Conservation (phyloP, 2,113 vertebrate species). For the Antechinus flavipes region DNA sequence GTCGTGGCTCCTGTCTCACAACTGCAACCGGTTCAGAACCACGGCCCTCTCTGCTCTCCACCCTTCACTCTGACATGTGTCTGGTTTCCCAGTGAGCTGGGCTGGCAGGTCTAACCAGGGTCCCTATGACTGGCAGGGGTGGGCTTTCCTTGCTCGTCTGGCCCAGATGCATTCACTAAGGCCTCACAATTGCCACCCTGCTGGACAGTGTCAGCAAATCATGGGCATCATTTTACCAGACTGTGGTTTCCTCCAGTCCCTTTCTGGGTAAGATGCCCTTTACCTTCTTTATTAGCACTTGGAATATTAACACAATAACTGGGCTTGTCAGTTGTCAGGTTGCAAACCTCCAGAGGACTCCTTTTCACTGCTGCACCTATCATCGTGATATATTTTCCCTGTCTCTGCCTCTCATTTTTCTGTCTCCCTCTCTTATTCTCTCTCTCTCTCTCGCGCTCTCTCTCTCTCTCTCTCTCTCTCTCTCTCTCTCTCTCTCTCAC, state of each 20-base stretch:
- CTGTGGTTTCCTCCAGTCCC: not conserved
- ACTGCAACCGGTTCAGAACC: constrained; percentile 65
- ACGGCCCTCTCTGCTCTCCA: constrained; percentile 36
- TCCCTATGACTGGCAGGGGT: constrained; percentile 20
- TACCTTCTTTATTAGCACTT: constrained; percentile 60
- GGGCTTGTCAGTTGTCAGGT: not conserved
- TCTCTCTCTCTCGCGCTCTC: too few species aligned
- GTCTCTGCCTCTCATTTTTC: not conserved
- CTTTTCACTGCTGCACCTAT: not conserved
- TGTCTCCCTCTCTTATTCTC: too few species aligned
- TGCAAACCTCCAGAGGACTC: not conserved
- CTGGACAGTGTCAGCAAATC: constrained; percentile 64
- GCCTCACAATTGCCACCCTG: constrained; percentile 68
- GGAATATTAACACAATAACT: constrained; percentile 6
- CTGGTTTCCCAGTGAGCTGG: constrained; percentile 59
- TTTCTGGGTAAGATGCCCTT: constrained; percentile 57
- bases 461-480: too few species aligned
- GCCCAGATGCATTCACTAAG: constrained; percentile 61
- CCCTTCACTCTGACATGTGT: not conserved
- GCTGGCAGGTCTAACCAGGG: constrained; percentile 71
- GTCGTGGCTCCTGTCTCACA: constrained; percentile 77
- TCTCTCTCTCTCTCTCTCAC: not conserved
- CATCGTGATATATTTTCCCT: not conserved
- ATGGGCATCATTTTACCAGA: constrained; percentile 32
- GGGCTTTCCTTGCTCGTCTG: constrained; percentile 57